These are phyloP conservation scores for Spea hammondii DNA, from an alignment of 2,797 vertebrate species.

Conservation along the genomic window DNA sequence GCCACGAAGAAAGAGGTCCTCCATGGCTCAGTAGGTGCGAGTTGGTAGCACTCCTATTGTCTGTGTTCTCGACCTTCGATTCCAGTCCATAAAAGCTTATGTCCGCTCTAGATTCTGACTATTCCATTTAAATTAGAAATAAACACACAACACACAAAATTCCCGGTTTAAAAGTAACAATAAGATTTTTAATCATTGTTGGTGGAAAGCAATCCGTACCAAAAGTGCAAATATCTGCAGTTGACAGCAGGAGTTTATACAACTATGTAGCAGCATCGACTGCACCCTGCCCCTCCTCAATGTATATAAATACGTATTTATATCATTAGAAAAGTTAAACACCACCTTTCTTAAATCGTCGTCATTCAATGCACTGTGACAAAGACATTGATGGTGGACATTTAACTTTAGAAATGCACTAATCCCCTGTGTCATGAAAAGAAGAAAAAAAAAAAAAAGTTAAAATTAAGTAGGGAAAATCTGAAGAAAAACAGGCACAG, in stretches of 20 bases:
- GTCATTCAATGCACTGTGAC: slow-evolving; percentile 25
- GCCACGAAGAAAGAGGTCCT: too few species aligned
- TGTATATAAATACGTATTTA: slow-evolving; percentile 50
- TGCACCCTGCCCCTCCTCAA: slow-evolving; percentile 41
- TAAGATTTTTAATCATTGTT: slow-evolving; percentile 41
- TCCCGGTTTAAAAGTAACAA: slow-evolving; percentile 44
- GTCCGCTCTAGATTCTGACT: neutral
- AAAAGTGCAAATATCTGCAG: slow-evolving; percentile 51
- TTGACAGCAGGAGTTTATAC: slow-evolving; percentile 50
- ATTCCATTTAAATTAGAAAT: neutral
- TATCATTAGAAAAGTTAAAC: slow-evolving; percentile 44
- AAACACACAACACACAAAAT: neutral
- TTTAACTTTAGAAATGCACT: neutral
- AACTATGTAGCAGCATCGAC: slow-evolving; percentile 50
- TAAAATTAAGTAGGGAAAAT: neutral
- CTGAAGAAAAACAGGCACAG: neutral
- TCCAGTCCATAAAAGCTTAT: too few species aligned
- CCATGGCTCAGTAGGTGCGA: too few species aligned
- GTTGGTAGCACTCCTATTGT: too few species aligned
- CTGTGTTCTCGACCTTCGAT: too few species aligned
- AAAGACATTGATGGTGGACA: neutral
- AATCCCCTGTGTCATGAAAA: slow-evolving; percentile 2
- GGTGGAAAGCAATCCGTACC: slow-evolving; percentile 46
- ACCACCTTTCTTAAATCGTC: slow-evolving; percentile 24
- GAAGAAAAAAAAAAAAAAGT: neutral